These are phyloP conservation scores for Steinernema khuongi DNA, from an alignment of 1,140 invertebrate genomes.

Conservation along the genomic window DNA sequence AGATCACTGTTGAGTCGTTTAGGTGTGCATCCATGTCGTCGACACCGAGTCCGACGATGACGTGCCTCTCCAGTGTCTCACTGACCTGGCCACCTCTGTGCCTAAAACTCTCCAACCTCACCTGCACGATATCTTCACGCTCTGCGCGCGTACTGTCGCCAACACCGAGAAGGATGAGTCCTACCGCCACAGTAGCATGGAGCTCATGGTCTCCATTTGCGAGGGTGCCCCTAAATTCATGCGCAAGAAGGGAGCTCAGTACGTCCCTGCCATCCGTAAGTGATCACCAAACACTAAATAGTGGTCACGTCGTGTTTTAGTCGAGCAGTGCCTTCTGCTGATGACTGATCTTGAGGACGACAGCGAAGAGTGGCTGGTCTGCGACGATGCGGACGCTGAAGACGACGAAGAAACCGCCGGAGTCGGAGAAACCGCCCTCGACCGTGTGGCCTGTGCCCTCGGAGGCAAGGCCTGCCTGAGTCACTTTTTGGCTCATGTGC, in stretches of 20 bases:
- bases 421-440: conserved; percentile 88
- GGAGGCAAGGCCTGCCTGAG: conserved; percentile 74
- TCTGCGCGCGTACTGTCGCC: conserved; percentile 70
- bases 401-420: conserved; percentile 87
- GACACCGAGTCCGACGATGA: conserved; percentile 74
- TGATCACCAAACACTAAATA: conserved; percentile 41
- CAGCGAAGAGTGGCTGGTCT: conserved; percentile 73
- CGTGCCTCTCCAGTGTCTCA: conserved; percentile 78
- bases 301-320: conserved; percentile 57
- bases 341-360: conserved; percentile 96
- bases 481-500: background rate
- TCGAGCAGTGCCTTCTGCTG: conserved; percentile 80
- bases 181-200: conserved; percentile 82
- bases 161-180: conserved; percentile 73
- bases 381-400: conserved; percentile 69
- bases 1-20: conserved; percentile 24
- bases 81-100: conserved; percentile 83
- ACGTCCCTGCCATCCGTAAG: conserved; percentile 66
- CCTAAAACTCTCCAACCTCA: conserved; percentile 85
- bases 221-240: conserved; percentile 93
- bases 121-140: conserved; percentile 76
- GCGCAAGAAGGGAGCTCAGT: conserved; percentile 74
- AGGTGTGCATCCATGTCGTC: conserved; percentile 57
- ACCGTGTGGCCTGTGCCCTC: conserved; percentile 86
- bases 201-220: conserved; percentile 85